Conservation (phyloP, 2,888 invertebrate species). For the Lacanobia wlatinum region DNA sequence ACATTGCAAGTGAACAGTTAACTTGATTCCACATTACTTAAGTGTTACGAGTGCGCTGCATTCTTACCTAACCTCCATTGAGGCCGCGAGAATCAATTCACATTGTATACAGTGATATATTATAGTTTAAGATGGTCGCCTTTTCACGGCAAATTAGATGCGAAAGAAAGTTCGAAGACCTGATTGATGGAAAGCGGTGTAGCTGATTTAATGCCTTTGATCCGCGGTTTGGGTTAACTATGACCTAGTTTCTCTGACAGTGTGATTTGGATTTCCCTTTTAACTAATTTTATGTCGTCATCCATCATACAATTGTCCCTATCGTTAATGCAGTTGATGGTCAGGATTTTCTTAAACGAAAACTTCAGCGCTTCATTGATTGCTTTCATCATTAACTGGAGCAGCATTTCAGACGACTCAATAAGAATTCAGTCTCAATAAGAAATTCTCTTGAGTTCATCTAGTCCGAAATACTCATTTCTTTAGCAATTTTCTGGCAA, state of each 20-base stretch:
- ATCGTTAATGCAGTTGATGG: too few relatives aligned
- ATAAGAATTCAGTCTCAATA: background rate
- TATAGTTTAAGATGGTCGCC: constrained; percentile 9
- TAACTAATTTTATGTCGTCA: background rate
- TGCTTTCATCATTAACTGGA: background rate
- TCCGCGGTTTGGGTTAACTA: constrained; percentile 3
- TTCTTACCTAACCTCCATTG: constrained; percentile 59
- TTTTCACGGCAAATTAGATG: constrained; percentile 15
- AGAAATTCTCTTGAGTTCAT: background rate
- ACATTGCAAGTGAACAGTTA: constrained; percentile 47
- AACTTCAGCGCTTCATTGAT: too few relatives aligned
- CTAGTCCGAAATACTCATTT: constrained; percentile 1
- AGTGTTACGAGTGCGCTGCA: constrained; percentile 54
- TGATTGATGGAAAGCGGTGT: constrained; percentile 37
- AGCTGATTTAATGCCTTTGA: constrained; percentile 20
- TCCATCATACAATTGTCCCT: too few relatives aligned
- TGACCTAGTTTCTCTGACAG: constrained; percentile 24
- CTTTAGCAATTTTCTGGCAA: background rate
- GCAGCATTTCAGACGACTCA: background rate
- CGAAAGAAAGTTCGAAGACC: constrained; percentile 40
- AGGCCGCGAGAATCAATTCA: constrained; percentile 50
- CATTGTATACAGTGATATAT: constrained; percentile 33
- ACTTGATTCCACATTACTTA: constrained; percentile 50
- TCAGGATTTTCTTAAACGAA: too few relatives aligned
- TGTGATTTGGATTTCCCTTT: constrained; percentile 1